These are phyloP conservation scores for Drosophila tanythrix DNA, from an alignment of 2,888 invertebrate species.

Conservation along the genomic window DNA sequence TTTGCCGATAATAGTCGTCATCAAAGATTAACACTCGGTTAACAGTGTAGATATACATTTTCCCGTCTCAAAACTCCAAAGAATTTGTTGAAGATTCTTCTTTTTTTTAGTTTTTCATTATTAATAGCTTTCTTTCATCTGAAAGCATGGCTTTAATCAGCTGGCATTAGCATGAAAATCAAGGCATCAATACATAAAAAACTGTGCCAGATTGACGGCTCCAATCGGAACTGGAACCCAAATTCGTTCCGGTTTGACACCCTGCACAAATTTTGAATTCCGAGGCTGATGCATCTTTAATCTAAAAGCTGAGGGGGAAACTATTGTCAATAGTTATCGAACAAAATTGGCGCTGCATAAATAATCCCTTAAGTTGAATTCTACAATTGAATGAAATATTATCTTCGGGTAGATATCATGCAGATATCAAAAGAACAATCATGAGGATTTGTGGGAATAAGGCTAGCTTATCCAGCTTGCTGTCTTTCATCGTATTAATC, in stretches of 20 bases:
- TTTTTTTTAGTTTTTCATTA: too few species aligned
- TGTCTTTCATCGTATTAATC: slow-evolving; percentile 51
- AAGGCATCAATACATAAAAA: too few species aligned
- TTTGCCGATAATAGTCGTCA: background rate
- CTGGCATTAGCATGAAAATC: too few species aligned
- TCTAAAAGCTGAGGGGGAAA: background rate
- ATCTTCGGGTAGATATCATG: background rate
- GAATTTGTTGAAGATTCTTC: too few species aligned
- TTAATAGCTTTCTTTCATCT: too few species aligned
- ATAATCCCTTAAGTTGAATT: background rate
- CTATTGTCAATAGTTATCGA: too few species aligned
- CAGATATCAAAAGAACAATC: background rate
- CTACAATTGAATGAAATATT: background rate
- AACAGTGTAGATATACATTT: too few species aligned
- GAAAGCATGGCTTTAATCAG: too few species aligned
- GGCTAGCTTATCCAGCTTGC: slow-evolving; percentile 27
- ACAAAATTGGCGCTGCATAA: too few species aligned
- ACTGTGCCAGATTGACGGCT: too few species aligned
- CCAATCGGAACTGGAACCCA: background rate
- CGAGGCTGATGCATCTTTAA: background rate
- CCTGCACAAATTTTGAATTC: background rate
- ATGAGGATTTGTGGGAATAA: slow-evolving; percentile 50
- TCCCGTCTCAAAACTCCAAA: too few species aligned
- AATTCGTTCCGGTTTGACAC: background rate
- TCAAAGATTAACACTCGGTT: too few species aligned